These are phyloP conservation scores for Lithophane socia DNA, from an alignment of 2,888 invertebrate species.

Conservation along the genomic window DNA sequence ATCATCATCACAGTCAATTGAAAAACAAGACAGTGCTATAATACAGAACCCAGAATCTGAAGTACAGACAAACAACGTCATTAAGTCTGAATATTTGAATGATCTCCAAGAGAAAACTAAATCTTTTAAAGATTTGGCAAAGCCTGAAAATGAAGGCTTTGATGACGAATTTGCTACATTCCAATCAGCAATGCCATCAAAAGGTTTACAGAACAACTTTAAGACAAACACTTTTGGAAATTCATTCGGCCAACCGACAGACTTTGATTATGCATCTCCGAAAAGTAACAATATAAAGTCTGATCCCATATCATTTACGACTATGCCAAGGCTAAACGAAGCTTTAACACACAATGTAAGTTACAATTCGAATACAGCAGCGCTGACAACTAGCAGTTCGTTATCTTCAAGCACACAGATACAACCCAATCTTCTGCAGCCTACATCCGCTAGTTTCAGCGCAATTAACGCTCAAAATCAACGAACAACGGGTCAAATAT, in stretches of 20 bases:
- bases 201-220: conserved; percentile 59
- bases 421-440: conserved; percentile 77
- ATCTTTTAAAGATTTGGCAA: conserved; percentile 37
- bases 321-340: conserved; percentile 68
- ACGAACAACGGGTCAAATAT: conserved; percentile 83
- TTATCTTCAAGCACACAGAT: conserved; percentile 53
- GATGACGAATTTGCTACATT: conserved; percentile 88
- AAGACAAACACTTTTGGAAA: conserved; percentile 59
- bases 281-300: conserved; percentile 72
- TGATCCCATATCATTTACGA: conserved; percentile 76
- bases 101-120: conserved; percentile 45
- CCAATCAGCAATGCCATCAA: conserved; percentile 82
- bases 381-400: conserved; percentile 63
- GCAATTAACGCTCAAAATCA: conserved; percentile 69
- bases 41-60: conserved; percentile 17
- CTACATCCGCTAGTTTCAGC: conserved; percentile 70
- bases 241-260: conserved; percentile 58
- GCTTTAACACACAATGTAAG: conserved; percentile 68
- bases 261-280: conserved; percentile 70
- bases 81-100: conserved; percentile 36
- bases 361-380: conserved; percentile 62
- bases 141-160: conserved; percentile 60
- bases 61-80: conserved; percentile 13
- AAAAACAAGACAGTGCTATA: conserved; percentile 46
- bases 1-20: conserved; percentile 75